Base-by-base conservation (phyloP, 2,888 invertebrate genomes). In the Diarsia rubi region DNA sequence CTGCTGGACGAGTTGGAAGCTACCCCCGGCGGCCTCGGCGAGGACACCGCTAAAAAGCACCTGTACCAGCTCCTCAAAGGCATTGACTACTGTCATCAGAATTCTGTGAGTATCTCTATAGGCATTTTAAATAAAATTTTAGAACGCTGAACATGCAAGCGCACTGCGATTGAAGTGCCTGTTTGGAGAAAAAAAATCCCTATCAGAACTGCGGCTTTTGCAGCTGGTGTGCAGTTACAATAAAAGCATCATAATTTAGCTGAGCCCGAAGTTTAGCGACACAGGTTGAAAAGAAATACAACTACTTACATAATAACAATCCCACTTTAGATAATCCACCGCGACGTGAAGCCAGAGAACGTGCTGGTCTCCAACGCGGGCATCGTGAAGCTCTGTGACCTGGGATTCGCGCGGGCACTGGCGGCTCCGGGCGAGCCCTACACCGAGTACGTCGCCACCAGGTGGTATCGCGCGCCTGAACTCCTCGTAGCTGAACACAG, bases 291-390 rank as follows among this genome's bases (percentile, higher is more conserved):
- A 54, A 24, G 14, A 54, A 49, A 24, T 54, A 24, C 4, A 54
- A 27, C n/a, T n/a, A n/a, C n/a, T n/a, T n/a, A n/a, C n/a, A 16
- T 27, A 27, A 27, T 57, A n/a, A 49, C 31, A 31, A 42, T 42
- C 8, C 12, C 6, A 9, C 49, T 3, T 19, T 92, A 98, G 98
- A 98, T 98, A 87, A 98, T 99, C 88, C 99, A 99, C 91, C 97
- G 99, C 64, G 99, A 99, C 91, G 97, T 99, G 64, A 99, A 99
- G 90, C 99, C 99, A 4, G 99, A 99, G 92, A 99, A 99, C 92
- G 98, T 99, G 62, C 95, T 99, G 75, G 98, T 99, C 0, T 98
- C 98, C 0, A 97, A 97, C 78, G 95, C 97, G 57, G 98, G 98
- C 0, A 97, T 99, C 8, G 98, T 99, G 57, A 99, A 99, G 94